These are phyloP conservation scores for Phortica magna DNA, from an alignment of 2,888 invertebrate genomes.

Conservation along the genomic window DNA sequence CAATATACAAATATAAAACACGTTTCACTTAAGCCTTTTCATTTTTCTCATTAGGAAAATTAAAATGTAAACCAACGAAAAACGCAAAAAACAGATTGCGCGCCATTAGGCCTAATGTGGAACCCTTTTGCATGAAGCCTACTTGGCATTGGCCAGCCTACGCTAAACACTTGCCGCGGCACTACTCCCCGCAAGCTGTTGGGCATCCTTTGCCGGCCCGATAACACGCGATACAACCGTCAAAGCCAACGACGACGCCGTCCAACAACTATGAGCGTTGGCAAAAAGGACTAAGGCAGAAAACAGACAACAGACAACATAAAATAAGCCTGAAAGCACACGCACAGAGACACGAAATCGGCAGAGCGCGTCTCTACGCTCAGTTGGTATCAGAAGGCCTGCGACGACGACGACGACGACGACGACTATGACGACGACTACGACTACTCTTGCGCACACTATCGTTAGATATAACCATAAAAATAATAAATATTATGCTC, in stretches of 20 bases:
- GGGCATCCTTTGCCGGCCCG: background rate
- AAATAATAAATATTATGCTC: constrained; percentile 24
- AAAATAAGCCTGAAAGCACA: background rate
- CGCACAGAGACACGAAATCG: background rate
- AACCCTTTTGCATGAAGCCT: constrained; percentile 20
- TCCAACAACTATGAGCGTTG: background rate
- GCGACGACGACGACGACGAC: too few species aligned
- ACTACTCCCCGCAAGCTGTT: background rate
- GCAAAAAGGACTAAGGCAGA: background rate
- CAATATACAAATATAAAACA: constrained; percentile 22
- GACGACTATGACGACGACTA: background rate
- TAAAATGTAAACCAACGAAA: constrained; percentile 33
- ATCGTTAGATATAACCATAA: constrained; percentile 13
- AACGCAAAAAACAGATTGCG: constrained; percentile 30
- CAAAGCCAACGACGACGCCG: background rate
- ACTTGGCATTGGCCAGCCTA: background rate
- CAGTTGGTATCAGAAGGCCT: too few species aligned
- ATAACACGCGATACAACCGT: background rate
- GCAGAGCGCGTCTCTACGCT: background rate
- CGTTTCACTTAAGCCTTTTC: constrained; percentile 30
- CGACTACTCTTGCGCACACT: background rate
- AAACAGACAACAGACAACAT: background rate
- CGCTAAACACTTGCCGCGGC: background rate
- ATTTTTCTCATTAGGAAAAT: constrained; percentile 36
- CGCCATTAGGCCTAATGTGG: constrained; percentile 29